phyloP scores from a whole-genome alignment of 2,797 vertebrate genomes.

The Caiman crocodilus region DNA sequence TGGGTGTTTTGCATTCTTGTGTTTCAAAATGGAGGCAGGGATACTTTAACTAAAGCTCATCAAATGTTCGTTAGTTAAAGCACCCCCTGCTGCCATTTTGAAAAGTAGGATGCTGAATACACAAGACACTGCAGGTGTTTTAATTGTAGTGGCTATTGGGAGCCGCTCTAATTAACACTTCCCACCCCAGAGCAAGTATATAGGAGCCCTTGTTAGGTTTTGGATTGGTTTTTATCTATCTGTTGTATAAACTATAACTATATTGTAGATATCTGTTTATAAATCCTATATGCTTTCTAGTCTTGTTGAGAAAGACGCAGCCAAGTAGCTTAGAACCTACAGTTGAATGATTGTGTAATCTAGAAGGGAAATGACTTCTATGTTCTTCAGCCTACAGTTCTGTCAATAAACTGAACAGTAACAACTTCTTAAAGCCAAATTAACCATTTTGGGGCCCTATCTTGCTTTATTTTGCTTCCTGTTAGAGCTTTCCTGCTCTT shows the following conservation, averaged over 20 bases:
- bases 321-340: background rate
- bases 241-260: background rate
- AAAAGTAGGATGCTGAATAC: no score
- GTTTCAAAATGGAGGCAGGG: no score
- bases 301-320: background rate
- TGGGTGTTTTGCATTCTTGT: no score
- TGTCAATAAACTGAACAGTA: background rate
- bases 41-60: no score
- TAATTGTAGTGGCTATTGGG: no score
- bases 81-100: no score
- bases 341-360: background rate
- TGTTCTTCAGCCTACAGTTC: background rate
- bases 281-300: background rate
- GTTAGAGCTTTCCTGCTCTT: background rate
- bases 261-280: background rate
- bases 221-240: background rate
- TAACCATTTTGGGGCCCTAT: background rate
- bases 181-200: no score
- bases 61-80: no score
- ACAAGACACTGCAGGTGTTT: no score
- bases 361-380: background rate
- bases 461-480: no score
- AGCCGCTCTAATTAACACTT: no score
- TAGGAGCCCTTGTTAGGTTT: background rate
- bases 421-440: background rate